Evolutionary conservation across 1,140 invertebrate species (phyloP).

Genomic region (Drosophila nigrodunni): DNA sequence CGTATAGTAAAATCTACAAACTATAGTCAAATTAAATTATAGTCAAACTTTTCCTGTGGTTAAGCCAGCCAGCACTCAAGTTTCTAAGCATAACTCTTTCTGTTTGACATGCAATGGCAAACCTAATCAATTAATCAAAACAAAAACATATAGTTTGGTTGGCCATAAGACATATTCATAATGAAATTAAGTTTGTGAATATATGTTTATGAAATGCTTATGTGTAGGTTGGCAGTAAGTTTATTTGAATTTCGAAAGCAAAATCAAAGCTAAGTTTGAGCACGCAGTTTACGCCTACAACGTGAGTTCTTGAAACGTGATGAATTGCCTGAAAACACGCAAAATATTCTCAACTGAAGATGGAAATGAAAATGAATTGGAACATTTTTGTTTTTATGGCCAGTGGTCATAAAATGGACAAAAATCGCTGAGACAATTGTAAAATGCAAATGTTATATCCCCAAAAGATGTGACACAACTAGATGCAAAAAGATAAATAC

Average conservation of each 20-base stretch:
- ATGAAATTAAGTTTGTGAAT: not conserved
- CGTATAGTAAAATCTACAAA: too few relatives aligned
- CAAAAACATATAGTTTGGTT: slow-evolving; percentile 8
- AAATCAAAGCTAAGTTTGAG: slow-evolving; percentile 9
- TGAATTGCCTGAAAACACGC: slow-evolving; percentile 17
- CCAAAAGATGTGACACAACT: slow-evolving; percentile 24
- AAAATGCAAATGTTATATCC: slow-evolving; percentile 25
- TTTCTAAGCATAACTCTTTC: slow-evolving; percentile 19
- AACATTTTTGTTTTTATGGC: slow-evolving; percentile 35
- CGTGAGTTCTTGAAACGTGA: not conserved
- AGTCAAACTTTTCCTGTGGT: too few relatives aligned
- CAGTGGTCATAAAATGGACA: slow-evolving; percentile 24
- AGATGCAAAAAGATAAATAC: slow-evolving; percentile 5
- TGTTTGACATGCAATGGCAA: slow-evolving; percentile 11
- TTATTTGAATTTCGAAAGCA: not conserved
- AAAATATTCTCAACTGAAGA: not conserved
- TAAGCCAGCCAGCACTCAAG: not conserved
- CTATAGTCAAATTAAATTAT: too few relatives aligned
- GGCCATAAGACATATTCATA: not conserved
- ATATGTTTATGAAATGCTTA: not conserved
- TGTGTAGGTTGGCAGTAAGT: not conserved
- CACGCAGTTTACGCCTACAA: slow-evolving; percentile 11
- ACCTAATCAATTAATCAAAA: slow-evolving; percentile 28
- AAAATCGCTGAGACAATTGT: slow-evolving; percentile 36
- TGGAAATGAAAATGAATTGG: slow-evolving; percentile 13